phyloP scores from a whole-genome alignment of 2,797 vertebrate species.

The Tenualosa ilisha region DNA sequence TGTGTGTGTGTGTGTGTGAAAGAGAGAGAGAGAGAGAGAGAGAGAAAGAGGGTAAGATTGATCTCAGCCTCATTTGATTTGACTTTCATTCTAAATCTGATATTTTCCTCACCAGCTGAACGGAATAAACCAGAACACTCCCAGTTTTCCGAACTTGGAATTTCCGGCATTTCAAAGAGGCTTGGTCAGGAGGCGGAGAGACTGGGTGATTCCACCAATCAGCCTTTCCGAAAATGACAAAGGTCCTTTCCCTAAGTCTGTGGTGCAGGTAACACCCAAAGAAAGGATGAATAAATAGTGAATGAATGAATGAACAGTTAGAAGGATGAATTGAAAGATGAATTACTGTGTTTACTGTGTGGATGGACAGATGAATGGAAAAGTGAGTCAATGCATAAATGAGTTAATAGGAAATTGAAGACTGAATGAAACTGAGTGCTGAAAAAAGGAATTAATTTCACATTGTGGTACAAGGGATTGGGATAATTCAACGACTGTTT shows the following conservation, averaged over 20 bases:
- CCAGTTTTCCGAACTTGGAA: constrained; percentile 28
- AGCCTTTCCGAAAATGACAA: constrained; percentile 59
- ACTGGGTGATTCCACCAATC: constrained; percentile 62
- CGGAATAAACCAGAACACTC: background rate
- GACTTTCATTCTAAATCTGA: too few species aligned
- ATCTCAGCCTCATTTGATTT: background rate
- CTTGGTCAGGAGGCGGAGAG: constrained; percentile 59
- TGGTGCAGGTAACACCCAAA: constrained; percentile 58
- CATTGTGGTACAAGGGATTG: too few species aligned
- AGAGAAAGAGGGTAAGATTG: background rate
- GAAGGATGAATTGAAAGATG: too few species aligned
- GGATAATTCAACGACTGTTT: too few species aligned
- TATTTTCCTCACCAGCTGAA: background rate
- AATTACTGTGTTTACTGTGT: background rate
- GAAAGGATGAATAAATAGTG: background rate
- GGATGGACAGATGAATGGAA: background rate
- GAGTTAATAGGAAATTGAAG: background rate
- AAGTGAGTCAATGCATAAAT: background rate
- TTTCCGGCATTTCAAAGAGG: constrained; percentile 5
- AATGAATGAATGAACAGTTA: background rate
- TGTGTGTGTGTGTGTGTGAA: background rate
- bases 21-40: background rate
- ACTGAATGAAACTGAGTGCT: too few species aligned
- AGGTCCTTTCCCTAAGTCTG: constrained; percentile 57
- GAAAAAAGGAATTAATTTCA: too few species aligned